Base-by-base conservation (phyloP, 2,888 invertebrate genomes). In the Silvanus unidentatus region DNA sequence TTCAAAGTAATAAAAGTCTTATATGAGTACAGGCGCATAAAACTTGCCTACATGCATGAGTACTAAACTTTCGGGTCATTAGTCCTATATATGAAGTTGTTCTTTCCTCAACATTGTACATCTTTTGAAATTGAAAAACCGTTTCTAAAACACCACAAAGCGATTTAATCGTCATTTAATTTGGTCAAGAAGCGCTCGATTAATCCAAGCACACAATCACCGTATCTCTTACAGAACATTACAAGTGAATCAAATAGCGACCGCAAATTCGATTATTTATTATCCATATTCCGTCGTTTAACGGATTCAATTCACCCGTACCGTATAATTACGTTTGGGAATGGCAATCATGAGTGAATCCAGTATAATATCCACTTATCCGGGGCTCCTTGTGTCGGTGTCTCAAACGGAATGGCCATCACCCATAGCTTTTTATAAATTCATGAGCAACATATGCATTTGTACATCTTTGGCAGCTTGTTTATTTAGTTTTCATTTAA, bases 191-290 rank as follows among this genome's bases (percentile, higher is more conserved):
- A 22, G 22, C 3, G 15, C 28, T 12, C 39, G 39, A 40, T 41
- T 45, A 45, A 45, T 45, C 38, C 38, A 34, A 22, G 8, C 16
- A 44, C 38, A 41, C 39, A 42, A 45, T 45, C 41, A 41, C 37
- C 41, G 32, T 45, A 45, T 38, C 37, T 45, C 42, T 42, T 16
- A 37, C 37, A 41, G 41, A 29, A 36, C 28, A 40, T 40, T 44
- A 36, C 40, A 22, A 22, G 29, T 12, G 38, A 9, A 32, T 14
- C 16, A 29, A 44, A 32, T 14, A 13, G 34, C 30, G 11, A 38
- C 30, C 40, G 29, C 41, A 22, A 11, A 13, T 16, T 40, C 42
- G 38, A 45, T 42, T 42, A 45, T 41, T 45, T 42, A 45, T 38
- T 45, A 22, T 22, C 3, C 8, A 8, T 22, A 22, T 22, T 22